A percentile compares a stretch with the other conserved stretches of the same genome.
phyloP scores from a whole-genome alignment of 2,113 vertebrate species.

The Crypturellus undulatus region DNA sequence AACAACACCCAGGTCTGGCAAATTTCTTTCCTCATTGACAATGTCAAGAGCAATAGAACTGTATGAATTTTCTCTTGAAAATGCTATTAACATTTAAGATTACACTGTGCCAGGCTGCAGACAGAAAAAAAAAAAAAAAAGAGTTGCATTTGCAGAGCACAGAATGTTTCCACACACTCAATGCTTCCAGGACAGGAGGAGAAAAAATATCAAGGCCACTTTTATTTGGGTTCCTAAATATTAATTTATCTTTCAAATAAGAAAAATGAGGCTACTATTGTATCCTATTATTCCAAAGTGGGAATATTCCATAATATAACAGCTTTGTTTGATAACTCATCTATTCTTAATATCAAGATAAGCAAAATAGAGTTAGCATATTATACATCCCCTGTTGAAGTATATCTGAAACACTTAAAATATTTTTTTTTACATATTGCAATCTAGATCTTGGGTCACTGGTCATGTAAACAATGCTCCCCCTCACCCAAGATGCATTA shows the following conservation, averaged over 20 bases:
- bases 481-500: background rate
- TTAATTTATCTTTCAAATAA: background rate
- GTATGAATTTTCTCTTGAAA: background rate
- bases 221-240: background rate
- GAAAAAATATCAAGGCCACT: background rate
- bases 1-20: background rate
- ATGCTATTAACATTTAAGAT: slow-evolving; percentile 49
- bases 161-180: background rate
- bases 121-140: background rate
- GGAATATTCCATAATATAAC: background rate
- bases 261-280: background rate
- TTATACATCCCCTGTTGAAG: background rate
- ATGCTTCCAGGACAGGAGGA: background rate
- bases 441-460: background rate
- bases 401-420: background rate
- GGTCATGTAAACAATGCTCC: rapidly evolving
- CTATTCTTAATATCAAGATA: background rate
- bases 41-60: background rate
- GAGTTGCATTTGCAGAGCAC: background rate
- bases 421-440: background rate
- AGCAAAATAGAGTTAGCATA: background rate
- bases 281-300: background rate
- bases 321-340: slow-evolving; percentile 5
- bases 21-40: background rate
- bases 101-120: background rate